Base-by-base conservation (phyloP, 2,888 invertebrate genomes). In the Hypomecis punctinalis region DNA sequence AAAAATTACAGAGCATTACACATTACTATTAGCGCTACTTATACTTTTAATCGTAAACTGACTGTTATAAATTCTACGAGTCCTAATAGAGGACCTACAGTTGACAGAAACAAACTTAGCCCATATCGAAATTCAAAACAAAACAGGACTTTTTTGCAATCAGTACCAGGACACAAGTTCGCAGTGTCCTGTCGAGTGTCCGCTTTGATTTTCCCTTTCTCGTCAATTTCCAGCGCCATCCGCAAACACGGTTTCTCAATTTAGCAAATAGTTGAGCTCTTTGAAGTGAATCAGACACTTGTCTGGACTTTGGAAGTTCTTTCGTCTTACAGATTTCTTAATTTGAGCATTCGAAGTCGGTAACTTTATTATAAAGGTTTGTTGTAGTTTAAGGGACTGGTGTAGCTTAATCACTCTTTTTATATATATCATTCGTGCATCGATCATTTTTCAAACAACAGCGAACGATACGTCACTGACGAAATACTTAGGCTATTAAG, bases 231-330 rank as follows among this genome's bases (percentile, higher is more conserved):
- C 72, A 86, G 87, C 71, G 78, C 72, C 71, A 75, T 74, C 78
- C 74, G 69, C 70, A 78, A 80, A 89, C 89, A 89, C 81, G 87
- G 76, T 85, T 88, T 85, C 84, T 86, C 88, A 88, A 89, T 89
- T 89, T 88, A 78, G 80, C 77, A 83, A 88, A 88, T 87, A 89
- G 86, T 83, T 84, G 72, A 70, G 70, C 68, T 71, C 72, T 69
- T 74, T 71, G 75, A 74, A 76, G 75, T 68, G 74, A 67, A 75
- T 73, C 71, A 78, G 76, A 78, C 72, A 69, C 71, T 64, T 73
- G 75, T 76, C 71, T 68, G 72, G 68, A 66, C 65, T 68, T 66
- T 46, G 49, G 56, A 58, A 60, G 52, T 58, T 67, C 52, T 58
- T 63, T 58, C 3, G 23, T 48, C 47, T 49, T 40, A 11, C 23